Evolutionary conservation across 2,797 vertebrate genomes (phyloP).

Genomic region (Melanotaenia pygmaea): DNA sequence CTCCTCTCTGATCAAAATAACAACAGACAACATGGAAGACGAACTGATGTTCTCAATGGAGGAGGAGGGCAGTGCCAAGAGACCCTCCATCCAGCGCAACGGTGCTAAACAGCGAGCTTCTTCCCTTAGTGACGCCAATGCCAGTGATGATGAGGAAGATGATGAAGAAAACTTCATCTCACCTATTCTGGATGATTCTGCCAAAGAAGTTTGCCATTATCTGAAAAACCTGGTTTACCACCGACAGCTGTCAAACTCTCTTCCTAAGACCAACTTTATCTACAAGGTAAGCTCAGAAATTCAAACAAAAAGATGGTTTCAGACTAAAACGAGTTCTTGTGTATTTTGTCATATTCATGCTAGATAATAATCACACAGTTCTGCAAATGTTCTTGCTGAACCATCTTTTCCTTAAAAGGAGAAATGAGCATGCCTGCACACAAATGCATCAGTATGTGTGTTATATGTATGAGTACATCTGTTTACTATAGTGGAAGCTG

Average conservation of each 20-base stretch:
- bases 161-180: slow-evolving; percentile 89
- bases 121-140: slow-evolving; percentile 78
- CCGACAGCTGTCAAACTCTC: slow-evolving; percentile 82
- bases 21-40: slow-evolving; percentile 88
- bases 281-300: slow-evolving; percentile 84
- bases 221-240: slow-evolving; percentile 75
- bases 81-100: slow-evolving; percentile 35
- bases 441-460: not conserved
- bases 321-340: not conserved
- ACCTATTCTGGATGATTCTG: slow-evolving; percentile 90
- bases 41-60: slow-evolving; percentile 97
- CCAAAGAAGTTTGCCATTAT: slow-evolving; percentile 82
- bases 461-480: not conserved
- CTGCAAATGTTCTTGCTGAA: slow-evolving; percentile 15
- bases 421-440: slow-evolving; percentile 9
- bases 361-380: slow-evolving; percentile 3
- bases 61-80: slow-evolving; percentile 84
- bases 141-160: slow-evolving; percentile 84
- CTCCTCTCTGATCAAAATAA: slow-evolving; percentile 10
- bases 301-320: not conserved
- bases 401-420: slow-evolving; percentile 46
- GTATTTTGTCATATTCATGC: not conserved
- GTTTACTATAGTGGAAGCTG: slow-evolving; percentile 9
- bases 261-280: slow-evolving; percentile 85
- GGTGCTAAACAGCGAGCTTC: slow-evolving; percentile 34